These are phyloP conservation scores for Tyto alba DNA, from an alignment of 2,113 vertebrate species.

Conservation along the genomic window DNA sequence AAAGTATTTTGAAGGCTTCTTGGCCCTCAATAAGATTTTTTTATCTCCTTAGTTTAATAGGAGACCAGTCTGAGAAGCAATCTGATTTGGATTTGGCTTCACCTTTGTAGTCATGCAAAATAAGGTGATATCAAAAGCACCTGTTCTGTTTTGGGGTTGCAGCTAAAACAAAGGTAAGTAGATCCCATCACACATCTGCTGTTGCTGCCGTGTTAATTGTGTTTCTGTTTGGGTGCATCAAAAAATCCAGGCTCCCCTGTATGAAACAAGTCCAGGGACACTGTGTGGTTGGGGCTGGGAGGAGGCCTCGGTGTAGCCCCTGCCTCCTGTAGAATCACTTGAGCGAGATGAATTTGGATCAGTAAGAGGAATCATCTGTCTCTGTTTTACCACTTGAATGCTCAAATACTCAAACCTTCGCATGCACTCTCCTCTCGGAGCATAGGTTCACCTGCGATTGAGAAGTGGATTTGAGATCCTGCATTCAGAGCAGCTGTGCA, in stretches of 20 bases:
- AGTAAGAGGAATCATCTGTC: background rate
- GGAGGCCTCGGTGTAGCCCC: too few relatives aligned
- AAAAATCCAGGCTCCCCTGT: background rate
- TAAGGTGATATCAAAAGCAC: background rate
- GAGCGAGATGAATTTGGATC: background rate
- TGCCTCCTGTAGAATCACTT: background rate
- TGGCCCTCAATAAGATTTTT: background rate
- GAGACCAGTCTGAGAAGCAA: background rate
- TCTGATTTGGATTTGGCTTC: background rate
- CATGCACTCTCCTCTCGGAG: background rate
- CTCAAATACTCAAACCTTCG: background rate
- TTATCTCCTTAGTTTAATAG: background rate
- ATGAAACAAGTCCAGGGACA: background rate
- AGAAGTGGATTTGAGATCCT: background rate
- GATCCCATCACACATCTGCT: background rate
- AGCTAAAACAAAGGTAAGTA: background rate
- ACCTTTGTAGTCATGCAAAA: background rate
- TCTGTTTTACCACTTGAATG: background rate
- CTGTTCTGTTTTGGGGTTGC: background rate
- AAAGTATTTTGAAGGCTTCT: background rate
- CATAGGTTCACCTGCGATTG: background rate
- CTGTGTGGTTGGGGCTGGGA: background rate
- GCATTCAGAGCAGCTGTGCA: background rate
- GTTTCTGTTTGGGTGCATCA: background rate
- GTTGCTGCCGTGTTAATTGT: background rate